phyloP scores from a whole-genome alignment of 2,113 vertebrate genomes.

The Cheilinus undulatus region DNA sequence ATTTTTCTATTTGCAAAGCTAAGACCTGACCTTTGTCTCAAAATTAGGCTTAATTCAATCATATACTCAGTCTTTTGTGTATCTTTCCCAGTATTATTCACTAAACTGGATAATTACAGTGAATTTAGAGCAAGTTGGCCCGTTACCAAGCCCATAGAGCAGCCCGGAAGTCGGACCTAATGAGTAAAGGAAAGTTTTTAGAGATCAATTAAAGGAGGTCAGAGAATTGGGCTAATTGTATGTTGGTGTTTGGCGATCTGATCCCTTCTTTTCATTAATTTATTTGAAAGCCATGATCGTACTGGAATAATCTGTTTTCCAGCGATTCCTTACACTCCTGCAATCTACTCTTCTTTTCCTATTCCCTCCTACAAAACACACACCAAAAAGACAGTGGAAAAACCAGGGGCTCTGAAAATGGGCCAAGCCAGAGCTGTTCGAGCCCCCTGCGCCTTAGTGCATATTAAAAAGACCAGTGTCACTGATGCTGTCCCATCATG shows the following conservation, averaged over 20 bases:
- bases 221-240: neutral
- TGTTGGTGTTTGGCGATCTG: neutral
- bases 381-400: conserved; percentile 36
- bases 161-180: conserved; percentile 30
- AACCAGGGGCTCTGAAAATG: conserved; percentile 44
- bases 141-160: conserved; percentile 37
- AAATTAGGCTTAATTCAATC: conserved; percentile 69
- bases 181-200: conserved; percentile 11
- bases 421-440: conserved; percentile 30
- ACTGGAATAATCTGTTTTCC: conserved; percentile 69
- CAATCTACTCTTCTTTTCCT: conserved; percentile 28
- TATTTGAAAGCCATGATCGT: conserved; percentile 8
- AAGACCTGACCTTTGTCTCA: conserved; percentile 71
- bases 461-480: conserved; percentile 48
- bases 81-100: conserved; percentile 66
- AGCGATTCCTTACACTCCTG: conserved; percentile 56
- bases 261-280: conserved; percentile 12
- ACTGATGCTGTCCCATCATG: conserved; percentile 30
- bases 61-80: conserved; percentile 55
- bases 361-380: conserved; percentile 20
- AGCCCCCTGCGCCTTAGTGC: conserved; percentile 24
- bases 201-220: conserved; percentile 26
- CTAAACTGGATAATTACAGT: conserved; percentile 79
- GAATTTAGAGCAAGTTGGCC: conserved; percentile 63
- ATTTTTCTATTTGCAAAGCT: conserved; percentile 69